Evolutionary conservation across 35 echinoderm and acorn worm species (phyloP), one percentile per base, ranked within the genome.

Genomic region (Holothuria glaberrima): DNA sequence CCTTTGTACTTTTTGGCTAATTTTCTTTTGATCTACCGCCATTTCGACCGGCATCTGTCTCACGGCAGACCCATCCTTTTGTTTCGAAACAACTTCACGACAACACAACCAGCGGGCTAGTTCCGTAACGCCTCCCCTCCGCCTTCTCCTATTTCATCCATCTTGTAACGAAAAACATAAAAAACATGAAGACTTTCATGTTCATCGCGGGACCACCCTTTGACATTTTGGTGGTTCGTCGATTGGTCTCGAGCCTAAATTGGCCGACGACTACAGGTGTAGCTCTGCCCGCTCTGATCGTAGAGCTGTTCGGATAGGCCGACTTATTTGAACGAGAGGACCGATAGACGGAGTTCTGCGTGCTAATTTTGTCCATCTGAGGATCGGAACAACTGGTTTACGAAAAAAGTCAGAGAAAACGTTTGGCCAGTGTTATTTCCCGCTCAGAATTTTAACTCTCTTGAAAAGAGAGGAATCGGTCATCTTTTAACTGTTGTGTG

Each of bases 31-130:
- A 75, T 75, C 32, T 38, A 45, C 71, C 71, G 71, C 18, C 31
- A 12, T 34, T 69, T 75, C 71, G 31, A 75, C 21, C 22, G 44
- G 33, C 71, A 75, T 75, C 71, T 75, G 71, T 75, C 71, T 75
- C 44, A 41, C 32, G 30, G 32, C 28, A 32, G 71, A 38, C 71
- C 44, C 71, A 75, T 75, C 71, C 71, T 75, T 75, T 75, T 75
- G 71, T 75, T 41, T 75, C 71, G 44, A 75, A 22, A 30, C 21
- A 32, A 19, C 71, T 41, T 32, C 71, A 41, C 71, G 71, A 75
- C 71, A 75, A 75, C 71, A 75, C 31, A 75, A 75, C 44, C 71
- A 75, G 71, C 71, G 71, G 71, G 71, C 44, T 38, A 75, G 71
- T 75, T 75, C 71, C 71, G 71, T 75, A 31, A 38, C 34, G 32